A percentile compares a stretch with the other conserved stretches of the same genome.
phyloP scores from a whole-genome alignment of 2,797 vertebrate species.

The Mus spretus region DNA sequence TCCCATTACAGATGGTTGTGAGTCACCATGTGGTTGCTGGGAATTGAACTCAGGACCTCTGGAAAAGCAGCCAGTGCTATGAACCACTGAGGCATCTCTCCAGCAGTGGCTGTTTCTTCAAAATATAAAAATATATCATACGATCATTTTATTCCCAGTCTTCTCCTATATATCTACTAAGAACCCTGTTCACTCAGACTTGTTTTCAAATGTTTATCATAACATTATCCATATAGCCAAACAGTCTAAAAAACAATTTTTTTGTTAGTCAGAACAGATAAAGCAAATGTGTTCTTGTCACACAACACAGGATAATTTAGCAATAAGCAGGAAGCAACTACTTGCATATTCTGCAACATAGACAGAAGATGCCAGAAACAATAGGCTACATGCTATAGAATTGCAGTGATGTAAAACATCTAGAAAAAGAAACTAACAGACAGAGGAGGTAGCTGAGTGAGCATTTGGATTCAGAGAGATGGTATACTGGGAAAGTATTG shows the following conservation, averaged over 20 bases:
- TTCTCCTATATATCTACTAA: background rate
- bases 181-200: background rate
- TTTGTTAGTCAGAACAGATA: slow-evolving; percentile 33
- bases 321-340: slow-evolving; percentile 38
- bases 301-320: slow-evolving; percentile 14
- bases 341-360: background rate
- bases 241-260: slow-evolving; percentile 51
- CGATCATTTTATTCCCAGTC: slow-evolving; percentile 49
- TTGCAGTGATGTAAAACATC: slow-evolving; percentile 18
- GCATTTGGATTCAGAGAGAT: slow-evolving; percentile 24
- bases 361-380: slow-evolving; percentile 48
- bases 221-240: slow-evolving; percentile 42
- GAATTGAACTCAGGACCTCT: background rate
- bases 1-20: background rate
- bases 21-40: background rate
- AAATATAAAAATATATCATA: slow-evolving; percentile 55
- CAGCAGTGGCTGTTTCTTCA: slow-evolving; percentile 12
- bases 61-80: background rate
- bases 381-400: background rate
- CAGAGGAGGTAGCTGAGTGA: slow-evolving; percentile 1
- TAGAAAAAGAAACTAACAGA: slow-evolving; percentile 25
- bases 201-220: slow-evolving; percentile 50
- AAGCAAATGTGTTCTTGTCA: slow-evolving; percentile 29
- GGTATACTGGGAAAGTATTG: background rate
- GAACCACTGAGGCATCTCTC: background rate